Evolutionary conservation across 2,113 vertebrate genomes (phyloP).

Genomic region (Smithornis capensis): DNA sequence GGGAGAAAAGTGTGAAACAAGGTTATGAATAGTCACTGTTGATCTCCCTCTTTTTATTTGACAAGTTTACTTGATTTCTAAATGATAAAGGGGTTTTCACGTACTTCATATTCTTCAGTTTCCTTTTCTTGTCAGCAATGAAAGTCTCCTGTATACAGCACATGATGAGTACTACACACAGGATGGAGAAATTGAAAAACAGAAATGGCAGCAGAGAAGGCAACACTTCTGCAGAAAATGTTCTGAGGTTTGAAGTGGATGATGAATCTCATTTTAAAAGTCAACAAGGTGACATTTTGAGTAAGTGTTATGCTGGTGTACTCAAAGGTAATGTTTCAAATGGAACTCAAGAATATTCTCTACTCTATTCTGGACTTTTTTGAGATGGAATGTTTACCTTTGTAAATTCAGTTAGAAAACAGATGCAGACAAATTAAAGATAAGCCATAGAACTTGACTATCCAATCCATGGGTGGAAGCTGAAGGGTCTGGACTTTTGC

Average conservation of each 20-base stretch:
- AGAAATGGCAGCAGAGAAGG: neutral
- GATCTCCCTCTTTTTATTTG: neutral
- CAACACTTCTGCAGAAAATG: neutral
- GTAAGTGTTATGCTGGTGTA: neutral
- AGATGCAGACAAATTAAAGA: neutral
- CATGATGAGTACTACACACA: accelerated
- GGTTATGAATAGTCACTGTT: neutral
- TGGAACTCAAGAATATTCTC: neutral
- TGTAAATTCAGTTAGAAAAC: neutral
- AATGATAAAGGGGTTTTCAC: neutral
- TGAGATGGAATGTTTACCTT: neutral
- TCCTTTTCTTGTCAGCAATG: neutral
- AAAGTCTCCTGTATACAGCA: neutral
- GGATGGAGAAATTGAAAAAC: neutral
- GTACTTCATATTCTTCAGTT: neutral
- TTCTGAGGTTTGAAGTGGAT: neutral
- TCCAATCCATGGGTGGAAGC: accelerated
- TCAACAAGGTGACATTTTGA: neutral
- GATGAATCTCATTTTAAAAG: neutral
- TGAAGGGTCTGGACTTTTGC: neutral
- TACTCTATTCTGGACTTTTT: neutral
- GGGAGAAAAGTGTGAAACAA: neutral
- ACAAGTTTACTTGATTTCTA: neutral
- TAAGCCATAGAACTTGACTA: neutral
- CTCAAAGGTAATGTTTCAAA: neutral